Evolutionary conservation across 2,797 vertebrate species (phyloP).

Genomic region (Spea hammondii): DNA sequence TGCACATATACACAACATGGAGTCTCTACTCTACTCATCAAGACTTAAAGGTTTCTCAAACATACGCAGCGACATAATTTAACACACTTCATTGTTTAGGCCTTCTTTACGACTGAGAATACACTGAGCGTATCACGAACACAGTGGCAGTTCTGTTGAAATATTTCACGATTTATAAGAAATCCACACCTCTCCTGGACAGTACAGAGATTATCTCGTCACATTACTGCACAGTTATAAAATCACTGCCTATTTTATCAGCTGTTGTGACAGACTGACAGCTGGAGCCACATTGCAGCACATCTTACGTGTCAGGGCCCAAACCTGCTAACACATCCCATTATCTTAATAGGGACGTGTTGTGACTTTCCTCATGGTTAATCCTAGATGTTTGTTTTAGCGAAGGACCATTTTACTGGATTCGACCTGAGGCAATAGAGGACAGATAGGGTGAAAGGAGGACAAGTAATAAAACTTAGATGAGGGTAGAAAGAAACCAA

Average conservation of each 20-base stretch:
- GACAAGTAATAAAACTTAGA: too few relatives aligned
- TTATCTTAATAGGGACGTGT: conserved; percentile 39
- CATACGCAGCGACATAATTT: background rate
- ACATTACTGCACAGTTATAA: conserved; percentile 33
- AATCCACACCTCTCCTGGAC: conserved; percentile 1
- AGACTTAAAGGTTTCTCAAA: too few relatives aligned
- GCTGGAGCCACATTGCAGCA: conserved; percentile 25
- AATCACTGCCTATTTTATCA: conserved; percentile 37
- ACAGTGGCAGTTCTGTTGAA: background rate
- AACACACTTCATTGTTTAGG: background rate
- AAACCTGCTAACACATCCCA: conserved; percentile 31
- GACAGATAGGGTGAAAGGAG: too few relatives aligned
- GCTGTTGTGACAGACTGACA: conserved; percentile 39
- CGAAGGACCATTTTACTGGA: background rate
- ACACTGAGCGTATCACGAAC: background rate
- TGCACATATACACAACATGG: too few relatives aligned
- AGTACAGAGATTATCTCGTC: conserved; percentile 14
- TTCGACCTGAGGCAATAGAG: background rate
- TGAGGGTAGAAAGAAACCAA: too few relatives aligned
- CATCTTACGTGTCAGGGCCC: conserved; percentile 27
- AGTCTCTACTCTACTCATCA: too few relatives aligned
- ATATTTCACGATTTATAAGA: background rate
- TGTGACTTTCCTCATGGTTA: conserved; percentile 33
- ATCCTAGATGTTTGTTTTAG: conserved; percentile 21
- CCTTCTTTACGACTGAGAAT: background rate